A percentile compares a stretch with the other conserved stretches of the same genome.
These are phyloP conservation scores for Heterohyrax brucei DNA, from an alignment of 2,797 vertebrate genomes.

Conservation along the genomic window DNA sequence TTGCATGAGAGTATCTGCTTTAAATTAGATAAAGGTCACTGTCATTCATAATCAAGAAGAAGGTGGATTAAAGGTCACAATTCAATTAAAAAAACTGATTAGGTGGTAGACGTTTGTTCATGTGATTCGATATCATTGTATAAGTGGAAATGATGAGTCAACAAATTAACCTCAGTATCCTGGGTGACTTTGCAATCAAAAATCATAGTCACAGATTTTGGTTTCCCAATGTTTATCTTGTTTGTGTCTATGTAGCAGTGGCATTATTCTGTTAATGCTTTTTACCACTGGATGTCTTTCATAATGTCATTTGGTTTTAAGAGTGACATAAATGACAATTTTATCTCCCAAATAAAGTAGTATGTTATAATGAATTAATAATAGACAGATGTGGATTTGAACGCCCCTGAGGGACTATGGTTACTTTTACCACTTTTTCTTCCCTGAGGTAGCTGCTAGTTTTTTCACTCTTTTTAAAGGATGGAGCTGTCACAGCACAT, in stretches of 20 bases:
- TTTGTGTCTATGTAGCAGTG: constrained; percentile 77
- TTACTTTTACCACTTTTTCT: constrained; percentile 56
- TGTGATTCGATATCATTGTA: constrained; percentile 90
- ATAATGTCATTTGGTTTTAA: constrained; percentile 84
- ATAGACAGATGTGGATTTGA: constrained; percentile 68
- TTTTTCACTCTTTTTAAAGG: constrained; percentile 56
- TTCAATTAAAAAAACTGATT: constrained; percentile 90
- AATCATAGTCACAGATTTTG: constrained; percentile 86
- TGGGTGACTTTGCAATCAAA: constrained; percentile 88
- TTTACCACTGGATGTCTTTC: constrained; percentile 80
- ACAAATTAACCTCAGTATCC: constrained; percentile 90
- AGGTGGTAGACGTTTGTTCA: constrained; percentile 91
- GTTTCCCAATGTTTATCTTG: constrained; percentile 68
- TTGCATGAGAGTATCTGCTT: constrained; percentile 92
- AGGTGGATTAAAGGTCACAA: constrained; percentile 93
- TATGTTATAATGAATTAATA: constrained; percentile 80
- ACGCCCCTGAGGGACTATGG: constrained; percentile 47
- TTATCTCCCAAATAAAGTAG: constrained; percentile 81
- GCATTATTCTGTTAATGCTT: constrained; percentile 76
- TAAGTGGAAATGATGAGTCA: constrained; percentile 91
- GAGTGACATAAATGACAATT: constrained; percentile 82
- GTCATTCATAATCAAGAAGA: constrained; percentile 94
- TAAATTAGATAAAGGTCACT: constrained; percentile 93
- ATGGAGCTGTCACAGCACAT: constrained; percentile 64
- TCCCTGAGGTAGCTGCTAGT: constrained; percentile 19